Evolutionary conservation across 2,888 invertebrate genomes (phyloP), one percentile per base, ranked within the genome.

Genomic region (Lapara coniferarum): DNA sequence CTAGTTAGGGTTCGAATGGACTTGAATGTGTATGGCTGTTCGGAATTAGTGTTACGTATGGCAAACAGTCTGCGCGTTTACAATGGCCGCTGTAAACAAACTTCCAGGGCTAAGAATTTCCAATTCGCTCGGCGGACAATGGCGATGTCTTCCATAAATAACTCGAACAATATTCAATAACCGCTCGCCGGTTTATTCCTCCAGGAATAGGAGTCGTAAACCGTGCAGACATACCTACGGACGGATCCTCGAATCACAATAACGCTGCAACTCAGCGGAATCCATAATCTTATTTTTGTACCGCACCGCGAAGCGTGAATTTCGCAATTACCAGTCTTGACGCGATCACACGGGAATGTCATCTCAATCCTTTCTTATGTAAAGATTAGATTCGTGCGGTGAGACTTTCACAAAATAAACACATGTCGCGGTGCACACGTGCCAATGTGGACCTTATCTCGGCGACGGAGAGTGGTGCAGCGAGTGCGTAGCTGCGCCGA

Each of bases 271-370:
- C 93, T 93, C 93, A 92, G 90, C 90, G 85, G 93, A 93, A 93
- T 93, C 93, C 93, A 93, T 93, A 93, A 93, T 92, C 93, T 93
- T 93, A 93, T 93, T 93, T 93, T 93, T 93, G 93, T 92, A 92
- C 93, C 91, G 93, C 93, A 90, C 93, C 88, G 82, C 89, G 90
- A 87, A 93, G 93, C 93, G 93, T 93, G 92, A 93, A 93, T 93
- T 93, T 93, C 90, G 93, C 93, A 93, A 93, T 93, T 93, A 93
- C 88, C 88, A 87, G 86, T 84, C 80, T 82, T 74, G 72, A 74
- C 74, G 72, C 73, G 66, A 70, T 69, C 72, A 70, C 84, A 84
- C 70, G 79, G 86, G 79, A 93, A 85, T 85, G 81, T 82, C 81
- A 82, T 77, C 89, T 84, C 75, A 88, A 86, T 76, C 71, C 71